phyloP scores from a whole-genome alignment of 92 coral and sea anemone genomes.

The Muricea muricata region DNA sequence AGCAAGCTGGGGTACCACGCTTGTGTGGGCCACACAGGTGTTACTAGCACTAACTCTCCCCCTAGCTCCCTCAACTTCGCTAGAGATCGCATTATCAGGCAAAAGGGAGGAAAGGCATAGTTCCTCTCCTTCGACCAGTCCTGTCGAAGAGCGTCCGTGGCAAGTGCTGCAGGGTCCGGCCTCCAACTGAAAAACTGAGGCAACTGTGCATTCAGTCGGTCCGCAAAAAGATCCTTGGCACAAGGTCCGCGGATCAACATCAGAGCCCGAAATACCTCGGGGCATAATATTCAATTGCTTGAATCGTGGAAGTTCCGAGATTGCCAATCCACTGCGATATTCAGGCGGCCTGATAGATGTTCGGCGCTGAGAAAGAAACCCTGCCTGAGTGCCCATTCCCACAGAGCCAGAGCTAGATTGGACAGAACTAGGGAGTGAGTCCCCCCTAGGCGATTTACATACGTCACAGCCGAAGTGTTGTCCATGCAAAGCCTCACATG shows the following conservation, averaged over 20 bases:
- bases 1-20: constrained; percentile 7
- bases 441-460: too few relatives aligned
- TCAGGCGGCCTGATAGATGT: not conserved
- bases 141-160: too few relatives aligned
- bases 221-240: too few relatives aligned
- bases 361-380: constrained; percentile 10
- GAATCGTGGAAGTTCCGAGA: constrained; percentile 23
- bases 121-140: too few relatives aligned
- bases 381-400: not conserved
- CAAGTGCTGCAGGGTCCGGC: not conserved
- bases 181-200: too few relatives aligned
- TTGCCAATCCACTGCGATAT: constrained; percentile 24
- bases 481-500: too few relatives aligned
- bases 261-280: constrained; percentile 18
- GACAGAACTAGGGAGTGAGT: too few relatives aligned
- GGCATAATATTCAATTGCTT: constrained; percentile 31
- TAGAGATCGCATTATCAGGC: constrained; percentile 8
- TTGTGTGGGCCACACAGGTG: not conserved
- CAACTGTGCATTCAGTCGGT: too few relatives aligned
- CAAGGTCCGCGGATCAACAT: too few relatives aligned
- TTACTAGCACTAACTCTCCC: not conserved
- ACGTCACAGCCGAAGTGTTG: too few relatives aligned
- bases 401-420: not conserved
- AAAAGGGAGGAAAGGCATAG: too few relatives aligned
- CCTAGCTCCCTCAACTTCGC: constrained; percentile 2